Percentiles rank a stretch among this genome's conserved stretches.
Evolutionary conservation across 2,888 invertebrate genomes (phyloP).

Genomic region (Andrena bicolor): DNA sequence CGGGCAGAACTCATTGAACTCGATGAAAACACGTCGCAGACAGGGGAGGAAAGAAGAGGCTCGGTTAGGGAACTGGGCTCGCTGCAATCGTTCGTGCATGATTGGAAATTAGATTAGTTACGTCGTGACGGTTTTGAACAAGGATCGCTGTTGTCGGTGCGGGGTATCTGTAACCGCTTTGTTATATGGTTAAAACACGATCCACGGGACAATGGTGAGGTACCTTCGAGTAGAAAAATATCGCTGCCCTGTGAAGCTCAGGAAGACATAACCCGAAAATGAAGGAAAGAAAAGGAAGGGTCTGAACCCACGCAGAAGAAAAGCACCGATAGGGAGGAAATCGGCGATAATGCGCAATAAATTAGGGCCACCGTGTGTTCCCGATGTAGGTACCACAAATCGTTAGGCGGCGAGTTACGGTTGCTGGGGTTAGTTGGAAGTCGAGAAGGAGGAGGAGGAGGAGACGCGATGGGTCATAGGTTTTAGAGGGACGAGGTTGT

Average conservation of each 20-base stretch:
- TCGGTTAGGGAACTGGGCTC: conserved; percentile 36
- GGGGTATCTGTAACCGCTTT: conserved; percentile 24
- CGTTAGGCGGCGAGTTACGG: conserved; percentile 59
- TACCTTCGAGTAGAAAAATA: conserved; percentile 8
- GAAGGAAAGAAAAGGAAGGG: not conserved
- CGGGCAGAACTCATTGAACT: conserved; percentile 77
- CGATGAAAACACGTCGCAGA: conserved; percentile 52
- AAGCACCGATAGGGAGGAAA: conserved; percentile 42
- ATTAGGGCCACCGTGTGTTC: conserved; percentile 76
- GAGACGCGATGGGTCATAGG: conserved; percentile 42
- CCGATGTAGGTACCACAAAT: conserved; percentile 75
- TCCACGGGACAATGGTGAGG: conserved; percentile 13
- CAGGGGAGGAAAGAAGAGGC: conserved; percentile 42
- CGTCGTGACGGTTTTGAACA: conserved; percentile 77
- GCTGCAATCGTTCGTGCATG: conserved; percentile 67
- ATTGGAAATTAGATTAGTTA: conserved; percentile 80
- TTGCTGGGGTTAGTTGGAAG: conserved; percentile 47
- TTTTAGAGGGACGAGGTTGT: conserved; percentile 54
- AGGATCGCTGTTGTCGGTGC: conserved; percentile 52
- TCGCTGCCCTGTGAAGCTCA: not conserved
- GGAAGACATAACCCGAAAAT: too few relatives aligned
- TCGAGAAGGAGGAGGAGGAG: conserved; percentile 33
- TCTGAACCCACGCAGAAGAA: conserved; percentile 15
- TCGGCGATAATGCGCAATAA: conserved; percentile 75
- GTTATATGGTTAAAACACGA: conserved; percentile 41